Evolutionary conservation across 2,888 invertebrate species (phyloP).

Genomic region (Tholera decimalis): DNA sequence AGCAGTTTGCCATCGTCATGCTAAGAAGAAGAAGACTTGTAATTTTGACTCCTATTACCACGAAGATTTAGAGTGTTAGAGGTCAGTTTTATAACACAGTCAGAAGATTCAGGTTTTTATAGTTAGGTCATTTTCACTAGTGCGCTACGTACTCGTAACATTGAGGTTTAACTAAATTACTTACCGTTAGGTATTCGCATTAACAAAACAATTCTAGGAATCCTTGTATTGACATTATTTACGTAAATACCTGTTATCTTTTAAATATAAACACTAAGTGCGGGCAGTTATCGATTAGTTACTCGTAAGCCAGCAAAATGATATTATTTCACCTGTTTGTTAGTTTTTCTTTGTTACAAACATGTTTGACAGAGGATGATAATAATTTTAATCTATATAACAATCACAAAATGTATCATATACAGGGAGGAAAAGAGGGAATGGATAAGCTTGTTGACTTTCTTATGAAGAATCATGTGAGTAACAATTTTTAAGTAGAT

Average conservation of each 20-base stretch:
- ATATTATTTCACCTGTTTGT: conserved; percentile 37
- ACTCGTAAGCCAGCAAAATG: conserved; percentile 45
- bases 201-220: conserved; percentile 32
- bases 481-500: conserved; percentile 49
- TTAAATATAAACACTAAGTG: conserved; percentile 54
- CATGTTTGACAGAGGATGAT: conserved; percentile 27
- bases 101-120: too few species aligned
- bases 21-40: too few species aligned
- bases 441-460: conserved; percentile 50
- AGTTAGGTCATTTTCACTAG: too few species aligned
- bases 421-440: conserved; percentile 54
- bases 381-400: conserved; percentile 64
- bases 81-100: too few species aligned
- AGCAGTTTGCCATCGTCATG: too few species aligned
- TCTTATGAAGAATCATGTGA: conserved; percentile 69
- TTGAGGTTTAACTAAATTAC: background rate
- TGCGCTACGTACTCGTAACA: background rate
- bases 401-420: conserved; percentile 43
- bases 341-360: conserved; percentile 27
- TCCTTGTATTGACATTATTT: conserved; percentile 21
- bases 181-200: background rate
- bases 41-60: too few species aligned
- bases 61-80: too few species aligned
- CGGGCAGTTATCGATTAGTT: conserved; percentile 35
- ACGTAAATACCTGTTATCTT: conserved; percentile 49